phyloP scores from a whole-genome alignment of 2,888 invertebrate genomes.

The Cerceris ruficornis region DNA sequence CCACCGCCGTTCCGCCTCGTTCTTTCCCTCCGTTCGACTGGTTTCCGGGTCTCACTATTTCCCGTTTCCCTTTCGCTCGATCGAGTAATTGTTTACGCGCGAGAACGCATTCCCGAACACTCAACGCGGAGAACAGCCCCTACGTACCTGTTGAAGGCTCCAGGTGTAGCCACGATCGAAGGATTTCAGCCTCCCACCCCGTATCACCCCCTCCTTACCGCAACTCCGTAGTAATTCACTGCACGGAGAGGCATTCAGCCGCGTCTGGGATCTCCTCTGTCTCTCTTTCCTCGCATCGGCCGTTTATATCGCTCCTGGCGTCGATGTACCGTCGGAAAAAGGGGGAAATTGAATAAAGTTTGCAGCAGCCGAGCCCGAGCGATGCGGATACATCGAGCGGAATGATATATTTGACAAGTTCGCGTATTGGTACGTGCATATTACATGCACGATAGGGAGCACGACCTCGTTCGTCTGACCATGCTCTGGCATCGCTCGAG shows the following conservation, averaged over 20 bases:
- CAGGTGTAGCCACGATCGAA: constrained; percentile 37
- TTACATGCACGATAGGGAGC: constrained; percentile 68
- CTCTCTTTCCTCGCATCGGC: constrained; percentile 14
- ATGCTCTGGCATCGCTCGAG: constrained; percentile 63
- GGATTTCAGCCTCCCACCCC: neutral
- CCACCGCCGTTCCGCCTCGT: neutral
- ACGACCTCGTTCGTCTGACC: constrained; percentile 58
- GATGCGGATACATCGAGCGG: constrained; percentile 71
- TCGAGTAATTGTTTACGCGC: constrained; percentile 61
- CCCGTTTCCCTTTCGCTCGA: constrained; percentile 37
- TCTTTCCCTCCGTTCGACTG: constrained; percentile 19
- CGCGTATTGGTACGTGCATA: constrained; percentile 71
- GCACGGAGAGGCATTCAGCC: constrained; percentile 17
- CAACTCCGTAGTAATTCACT: constrained; percentile 48
- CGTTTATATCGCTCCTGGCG: constrained; percentile 46
- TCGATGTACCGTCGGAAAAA: constrained; percentile 36
- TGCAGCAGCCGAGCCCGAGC: constrained; percentile 49
- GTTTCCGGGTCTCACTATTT: constrained; percentile 23
- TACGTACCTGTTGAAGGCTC: constrained; percentile 61
- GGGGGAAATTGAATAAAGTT: constrained; percentile 75
- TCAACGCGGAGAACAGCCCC: constrained; percentile 7
- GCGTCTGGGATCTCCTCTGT: neutral
- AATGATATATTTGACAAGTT: constrained; percentile 78
- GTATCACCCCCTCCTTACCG: constrained; percentile 15
- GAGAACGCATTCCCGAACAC: constrained; percentile 26